Evolutionary conservation across 2,888 invertebrate species (phyloP).

Genomic region (Darwinula stevensoni): DNA sequence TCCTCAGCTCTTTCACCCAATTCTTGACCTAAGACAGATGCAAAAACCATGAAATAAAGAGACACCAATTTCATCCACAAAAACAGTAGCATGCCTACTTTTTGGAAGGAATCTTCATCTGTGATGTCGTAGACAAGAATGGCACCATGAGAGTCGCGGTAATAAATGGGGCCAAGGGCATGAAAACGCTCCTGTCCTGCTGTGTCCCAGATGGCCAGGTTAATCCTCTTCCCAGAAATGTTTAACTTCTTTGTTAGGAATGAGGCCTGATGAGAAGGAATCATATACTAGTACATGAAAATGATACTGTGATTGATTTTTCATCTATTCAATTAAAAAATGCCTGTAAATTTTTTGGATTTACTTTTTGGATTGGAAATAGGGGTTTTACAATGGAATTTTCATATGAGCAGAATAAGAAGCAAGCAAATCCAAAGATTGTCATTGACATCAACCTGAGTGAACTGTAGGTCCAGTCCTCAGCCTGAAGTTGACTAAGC

Average conservation of each 20-base stretch:
- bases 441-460: no score
- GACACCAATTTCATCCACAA: neutral
- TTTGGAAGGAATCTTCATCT: slow-evolving; percentile 79
- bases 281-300: slow-evolving; percentile 1
- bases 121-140: slow-evolving; percentile 93
- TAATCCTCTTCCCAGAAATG: slow-evolving; percentile 57
- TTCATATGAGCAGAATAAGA: no score
- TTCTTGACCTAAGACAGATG: slow-evolving; percentile 71
- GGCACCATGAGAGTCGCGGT: slow-evolving; percentile 87
- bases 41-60: neutral
- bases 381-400: no score
- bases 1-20: slow-evolving; percentile 90
- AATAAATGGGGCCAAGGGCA: slow-evolving; percentile 91
- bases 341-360: no score
- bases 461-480: no score
- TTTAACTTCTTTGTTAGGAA: slow-evolving; percentile 80
- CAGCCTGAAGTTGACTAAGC: no score
- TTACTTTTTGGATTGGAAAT: no score
- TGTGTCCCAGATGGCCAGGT: slow-evolving; percentile 90
- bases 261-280: slow-evolving; percentile 42
- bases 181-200: slow-evolving; percentile 94
- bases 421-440: no score
- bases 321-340: neutral
- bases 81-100: slow-evolving; percentile 24
- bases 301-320: neutral